Evolutionary conservation across 2,888 invertebrate species (phyloP), one percentile per base, ranked within the genome.

Genomic region (Thysanoteuthis rhombus): DNA sequence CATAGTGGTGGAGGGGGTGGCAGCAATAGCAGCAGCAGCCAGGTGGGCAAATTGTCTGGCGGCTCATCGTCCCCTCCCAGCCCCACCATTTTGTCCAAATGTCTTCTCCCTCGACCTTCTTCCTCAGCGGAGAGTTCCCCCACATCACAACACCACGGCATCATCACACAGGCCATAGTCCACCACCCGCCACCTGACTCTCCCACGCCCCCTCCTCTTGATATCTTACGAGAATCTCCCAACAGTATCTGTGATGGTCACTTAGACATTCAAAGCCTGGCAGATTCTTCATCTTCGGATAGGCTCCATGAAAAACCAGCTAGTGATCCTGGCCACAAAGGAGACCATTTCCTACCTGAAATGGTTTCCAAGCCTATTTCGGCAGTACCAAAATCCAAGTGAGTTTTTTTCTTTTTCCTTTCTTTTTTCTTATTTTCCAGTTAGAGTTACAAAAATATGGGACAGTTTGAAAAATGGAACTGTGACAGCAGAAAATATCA

Each of bases 341-440:
- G 95, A 52, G 95, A 95, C 94, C 95, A 95, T 93, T 95, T 95
- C 19, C 93, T 96, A 38, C 96, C 96, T 25, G 95, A 96, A 93
- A 96, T 96, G 47, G 95, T 95, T 45, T 95, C 95, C 32, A 94
- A 95, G 92, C 96, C 96, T 38, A 94, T 94, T 90, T 94, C 94
- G 28, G 93, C 94, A 92, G 92, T 95, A 25, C 94, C 95, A 93
- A 95, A 94, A 94, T 93, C 95, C n/a, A 94, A 94, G 95, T 95
- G 94, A 75, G 94, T 93, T 89, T 6, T 28, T 4, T 36, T 75
- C 36, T 75, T 36, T 52, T 47, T 92, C 45, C 32, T 58, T 75
- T 89, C 19, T 45, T 42, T 42, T 42, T 42, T 10, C 10, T 42
- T 42, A 5, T 42, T n/a, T n/a, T n/a, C n/a, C n/a, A n/a, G n/a